phyloP scores from a whole-genome alignment of 2,113 vertebrate genomes.

The rat (Rattus norvegicus) region GRCr8 NC_086039.1:42051001-42051500 shows the following conservation, averaged over 20 bases:
- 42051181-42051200: neutral
- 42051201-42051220: neutral
- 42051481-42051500: neutral
- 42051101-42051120: neutral
- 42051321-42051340: neutral
- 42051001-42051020: slow-evolving; percentile 52
- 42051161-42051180: too few species aligned
- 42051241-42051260: neutral
- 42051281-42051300: slow-evolving; percentile 20
- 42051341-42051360: slow-evolving; percentile 1
- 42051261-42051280: neutral
- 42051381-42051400: neutral
- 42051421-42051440: neutral
- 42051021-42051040: slow-evolving; percentile 13
- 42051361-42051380: neutral
- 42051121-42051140: neutral
- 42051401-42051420: slow-evolving; percentile 29
- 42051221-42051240: slow-evolving; percentile 14
- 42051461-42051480: neutral
- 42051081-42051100: slow-evolving; percentile 3
- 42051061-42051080: neutral
- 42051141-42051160: neutral
- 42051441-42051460: neutral
- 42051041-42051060: slow-evolving; percentile 50
- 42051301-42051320: neutral